A percentile compares a stretch with the other conserved stretches of the same genome.
Evolutionary conservation across 2,888 invertebrate genomes (phyloP).

Genomic region (Polyploca ridens): DNA sequence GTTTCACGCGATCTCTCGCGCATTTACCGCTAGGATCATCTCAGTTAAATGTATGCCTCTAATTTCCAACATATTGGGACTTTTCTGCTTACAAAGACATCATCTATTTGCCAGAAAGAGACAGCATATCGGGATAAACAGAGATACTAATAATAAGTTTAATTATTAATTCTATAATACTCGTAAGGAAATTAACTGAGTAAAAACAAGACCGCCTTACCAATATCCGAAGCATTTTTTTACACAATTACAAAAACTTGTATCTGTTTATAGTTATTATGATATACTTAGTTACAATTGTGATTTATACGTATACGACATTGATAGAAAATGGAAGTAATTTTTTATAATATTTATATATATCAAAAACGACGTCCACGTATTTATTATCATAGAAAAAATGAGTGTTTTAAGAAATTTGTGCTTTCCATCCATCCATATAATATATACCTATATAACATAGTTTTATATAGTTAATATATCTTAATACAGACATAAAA

Average conservation of each 20-base stretch:
- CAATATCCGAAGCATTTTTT: conserved; percentile 46
- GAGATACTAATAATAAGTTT: neutral
- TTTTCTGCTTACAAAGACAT: too few relatives aligned
- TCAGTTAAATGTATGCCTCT: too few relatives aligned
- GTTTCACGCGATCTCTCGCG: too few relatives aligned
- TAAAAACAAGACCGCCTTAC: conserved; percentile 60
- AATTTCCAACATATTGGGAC: too few relatives aligned
- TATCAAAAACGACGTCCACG: conserved; percentile 51
- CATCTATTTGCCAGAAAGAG: neutral
- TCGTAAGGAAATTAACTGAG: neutral
- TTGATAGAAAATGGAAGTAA: conserved; percentile 47
- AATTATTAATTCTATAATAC: neutral
- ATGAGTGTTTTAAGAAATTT: conserved; percentile 66
- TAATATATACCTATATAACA: conserved; percentile 15
- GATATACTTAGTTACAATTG: conserved; percentile 36
- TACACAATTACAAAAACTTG: conserved; percentile 71
- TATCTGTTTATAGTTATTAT: conserved; percentile 41
- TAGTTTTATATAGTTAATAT: conserved; percentile 23
- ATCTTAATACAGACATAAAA: conserved; percentile 51
- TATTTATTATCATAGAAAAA: conserved; percentile 50
- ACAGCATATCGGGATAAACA: neutral
- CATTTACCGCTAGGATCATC: too few relatives aligned
- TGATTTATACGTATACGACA: conserved; percentile 69
- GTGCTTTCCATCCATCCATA: conserved; percentile 60
- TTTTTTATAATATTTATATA: conserved; percentile 19